Base-by-base conservation (phyloP, 2,113 vertebrate genomes). In the Chlorodrepanis virens region DNA sequence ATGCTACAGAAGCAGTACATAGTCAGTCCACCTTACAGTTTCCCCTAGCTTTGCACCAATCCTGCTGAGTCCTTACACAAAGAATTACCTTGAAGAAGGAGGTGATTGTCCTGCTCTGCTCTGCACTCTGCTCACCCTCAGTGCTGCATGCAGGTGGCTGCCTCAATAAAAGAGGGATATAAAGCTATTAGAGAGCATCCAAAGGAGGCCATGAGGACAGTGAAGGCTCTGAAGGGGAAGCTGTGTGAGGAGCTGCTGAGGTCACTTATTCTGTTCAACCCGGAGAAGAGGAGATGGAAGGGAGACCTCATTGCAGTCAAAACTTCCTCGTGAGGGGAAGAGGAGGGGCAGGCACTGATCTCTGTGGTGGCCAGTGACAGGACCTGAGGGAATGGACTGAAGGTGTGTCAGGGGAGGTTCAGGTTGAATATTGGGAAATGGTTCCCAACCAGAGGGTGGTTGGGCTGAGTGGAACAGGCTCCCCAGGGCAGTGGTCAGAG, bases 301-400 rank as follows among this genome's bases (percentile, higher is more conserved):
- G 2, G 39, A 75, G 13, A 20, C 4, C 13, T 60, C 29, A 47
- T 0, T 47, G 28, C 45, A 68, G n/a, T 8, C 5, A 47, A n/a
- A 75, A 7, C 28, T 57, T 67, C 45, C n/a, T 29, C 0, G 0
- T 14, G 33, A 59, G 12, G 19, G 13, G 33, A 59, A 53, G 37
- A 44, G 33, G 4, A 59, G 27, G 4, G 6, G 5, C 50, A 80
- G n/a, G 1, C 29, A 49, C 27, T 33, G 22, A 57, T 20, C 52
- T 44, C 35, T 33, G 1, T 24, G 22, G 6, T 31, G 7, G 1
- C n/a, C 37, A 35, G 5, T 10, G 37, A 17, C 15, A 24, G 15
- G 37, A 65, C 4, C 7, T 0, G 1, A 52, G 21, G 27, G 28
- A 67, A 67, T 18, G 33, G 53, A 5, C 44, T 60, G 33, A 60